A percentile compares a stretch with the other conserved stretches of the same genome.
These are phyloP conservation scores for Galemys pyrenaicus DNA, from an alignment of 2,113 vertebrate genomes.

Conservation along the genomic window DNA sequence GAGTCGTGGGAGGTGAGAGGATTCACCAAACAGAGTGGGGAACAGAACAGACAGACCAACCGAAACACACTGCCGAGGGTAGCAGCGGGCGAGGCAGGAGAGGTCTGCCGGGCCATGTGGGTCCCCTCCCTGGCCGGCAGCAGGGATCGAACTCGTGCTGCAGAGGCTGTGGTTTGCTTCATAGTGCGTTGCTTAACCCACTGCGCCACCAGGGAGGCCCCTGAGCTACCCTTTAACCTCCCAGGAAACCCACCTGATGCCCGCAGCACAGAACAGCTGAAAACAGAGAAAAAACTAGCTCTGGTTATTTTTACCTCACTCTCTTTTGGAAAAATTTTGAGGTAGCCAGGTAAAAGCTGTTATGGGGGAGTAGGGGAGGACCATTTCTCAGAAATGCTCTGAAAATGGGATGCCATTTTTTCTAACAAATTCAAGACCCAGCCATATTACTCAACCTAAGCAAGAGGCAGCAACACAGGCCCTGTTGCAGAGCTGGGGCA, in stretches of 20 bases:
- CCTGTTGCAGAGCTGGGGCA: not conserved
- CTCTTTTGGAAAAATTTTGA: not conserved
- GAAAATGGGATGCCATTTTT: constrained; percentile 20
- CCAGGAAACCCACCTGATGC: not conserved
- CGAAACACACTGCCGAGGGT: too few species aligned
- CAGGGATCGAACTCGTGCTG: too few species aligned
- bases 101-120: too few species aligned
- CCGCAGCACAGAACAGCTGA: not conserved
- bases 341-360: constrained; percentile 22
- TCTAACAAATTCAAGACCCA: constrained; percentile 60
- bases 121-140: too few species aligned
- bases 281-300: not conserved
- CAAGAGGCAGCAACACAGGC: not conserved
- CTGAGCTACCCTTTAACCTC: not conserved
- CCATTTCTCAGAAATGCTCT: constrained; percentile 67
- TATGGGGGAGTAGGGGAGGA: not conserved
- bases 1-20: too few species aligned
- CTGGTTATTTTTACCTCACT: not conserved
- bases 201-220: too few species aligned
- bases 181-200: too few species aligned
- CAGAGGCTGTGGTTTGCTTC: too few species aligned
- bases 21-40: too few species aligned
- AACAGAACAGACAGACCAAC: too few species aligned
- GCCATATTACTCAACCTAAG: constrained; percentile 37
- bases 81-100: too few species aligned